Conservation (phyloP, 2,797 vertebrate genomes). For the Uromys caudimaculatus region DNA sequence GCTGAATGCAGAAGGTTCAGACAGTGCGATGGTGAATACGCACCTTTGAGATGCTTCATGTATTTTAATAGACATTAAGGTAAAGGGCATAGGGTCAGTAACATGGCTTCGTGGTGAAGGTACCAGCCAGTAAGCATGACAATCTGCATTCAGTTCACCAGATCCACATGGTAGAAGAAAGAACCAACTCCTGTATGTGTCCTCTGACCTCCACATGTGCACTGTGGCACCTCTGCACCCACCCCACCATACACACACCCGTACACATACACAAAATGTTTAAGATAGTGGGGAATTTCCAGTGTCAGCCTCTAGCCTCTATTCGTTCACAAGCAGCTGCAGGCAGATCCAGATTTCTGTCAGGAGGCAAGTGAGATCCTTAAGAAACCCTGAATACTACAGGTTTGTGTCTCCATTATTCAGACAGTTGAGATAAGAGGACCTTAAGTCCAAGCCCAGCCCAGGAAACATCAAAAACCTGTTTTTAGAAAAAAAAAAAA, state of each 20-base stretch:
- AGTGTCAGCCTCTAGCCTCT: background rate
- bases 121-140: background rate
- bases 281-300: background rate
- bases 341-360: background rate
- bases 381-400: background rate
- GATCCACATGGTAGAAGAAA: background rate
- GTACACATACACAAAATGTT: too few relatives aligned
- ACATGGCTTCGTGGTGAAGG: background rate
- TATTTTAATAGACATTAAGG: slow-evolving; percentile 19
- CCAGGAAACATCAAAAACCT: background rate
- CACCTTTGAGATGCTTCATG: background rate
- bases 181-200: background rate
- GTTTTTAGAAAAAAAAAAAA: background rate
- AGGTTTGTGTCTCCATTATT: background rate
- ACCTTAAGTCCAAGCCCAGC: background rate
- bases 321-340: background rate
- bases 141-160: background rate
- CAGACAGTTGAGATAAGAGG: background rate
- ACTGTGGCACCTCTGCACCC: background rate
- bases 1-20: background rate
- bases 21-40: background rate
- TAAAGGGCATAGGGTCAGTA: background rate
- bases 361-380: background rate
- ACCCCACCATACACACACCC: too few relatives aligned
- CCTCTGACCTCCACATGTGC: background rate